phyloP scores from a whole-genome alignment of 2,797 vertebrate genomes.

The Jordanella pulchra region DNA sequence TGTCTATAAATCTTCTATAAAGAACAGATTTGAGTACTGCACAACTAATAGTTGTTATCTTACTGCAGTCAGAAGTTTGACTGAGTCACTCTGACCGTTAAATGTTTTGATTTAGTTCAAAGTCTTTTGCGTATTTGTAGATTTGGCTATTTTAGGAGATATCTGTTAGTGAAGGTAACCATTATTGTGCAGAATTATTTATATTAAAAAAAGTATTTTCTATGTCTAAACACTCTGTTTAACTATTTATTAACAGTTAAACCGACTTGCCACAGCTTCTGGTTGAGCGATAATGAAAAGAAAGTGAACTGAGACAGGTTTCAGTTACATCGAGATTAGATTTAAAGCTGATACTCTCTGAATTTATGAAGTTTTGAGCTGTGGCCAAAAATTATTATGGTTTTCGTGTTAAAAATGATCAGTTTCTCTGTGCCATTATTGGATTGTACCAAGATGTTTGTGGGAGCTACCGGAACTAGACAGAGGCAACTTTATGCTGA shows the following conservation, averaged over 20 bases:
- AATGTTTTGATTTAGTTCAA: too few relatives aligned
- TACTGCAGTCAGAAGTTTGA: too few relatives aligned
- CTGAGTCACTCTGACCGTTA: too few relatives aligned
- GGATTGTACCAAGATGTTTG: neutral
- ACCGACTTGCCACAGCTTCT: neutral
- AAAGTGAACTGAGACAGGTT: neutral
- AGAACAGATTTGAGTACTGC: too few relatives aligned
- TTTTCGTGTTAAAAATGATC: neutral
- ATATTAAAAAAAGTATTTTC: too few relatives aligned
- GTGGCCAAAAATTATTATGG: neutral
- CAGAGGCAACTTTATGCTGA: neutral
- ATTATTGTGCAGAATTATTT: too few relatives aligned
- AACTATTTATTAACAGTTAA: neutral
- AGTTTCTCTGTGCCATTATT: neutral
- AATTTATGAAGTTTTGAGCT: neutral
- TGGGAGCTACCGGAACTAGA: neutral
- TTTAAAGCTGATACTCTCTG: conserved; percentile 2
- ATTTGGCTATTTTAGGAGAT: too few relatives aligned
- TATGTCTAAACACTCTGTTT: neutral
- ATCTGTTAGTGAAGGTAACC: too few relatives aligned
- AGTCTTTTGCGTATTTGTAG: too few relatives aligned
- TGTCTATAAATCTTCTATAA: too few relatives aligned
- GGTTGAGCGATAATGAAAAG: neutral
- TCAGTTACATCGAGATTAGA: neutral
- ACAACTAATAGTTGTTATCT: too few relatives aligned